Base-by-base conservation (phyloP, 37 sponge, comb jelly and placozoan genomes). In the Oscarella lobularis region DNA sequence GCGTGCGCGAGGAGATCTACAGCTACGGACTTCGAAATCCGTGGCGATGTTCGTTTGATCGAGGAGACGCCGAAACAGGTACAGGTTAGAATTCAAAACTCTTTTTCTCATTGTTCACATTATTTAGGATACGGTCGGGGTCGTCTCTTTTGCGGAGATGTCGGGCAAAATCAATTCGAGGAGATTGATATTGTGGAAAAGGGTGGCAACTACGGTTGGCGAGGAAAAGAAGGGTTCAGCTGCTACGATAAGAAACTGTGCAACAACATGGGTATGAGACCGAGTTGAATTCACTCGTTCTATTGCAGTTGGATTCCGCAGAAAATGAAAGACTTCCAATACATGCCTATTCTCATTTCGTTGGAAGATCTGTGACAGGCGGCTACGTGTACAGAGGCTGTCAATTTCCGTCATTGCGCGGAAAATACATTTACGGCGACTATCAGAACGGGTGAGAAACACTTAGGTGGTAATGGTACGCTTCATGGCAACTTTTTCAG, bases 21-120 rank as follows among this genome's bases (percentile, higher is more conserved):
- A 85, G 85, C 27, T 89, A 89, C 35, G 90, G 90, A 29, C 65
- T 89, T 35, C 74, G 90, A 9, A 85, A 89, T 39, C 83, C 84
- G 2, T 89, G 90, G 90, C 73, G 90, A 38, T 89, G 90, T 68
- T 86, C 84, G 38, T 33, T 85, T n/a, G 90, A 89, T 74, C 69
- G 86, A 32, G 90, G 90, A 71, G 86, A 89, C 66, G 9, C 32
- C 4, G 74, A 38, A 36, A 83, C 81, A 38, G 81, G 85, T 27
- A 66, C n/a, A n/a, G n/a, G n/a, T n/a, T n/a, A n/a, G n/a, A n/a
- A n/a, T n/a, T n/a, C n/a, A n/a, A n/a, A n/a, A n/a, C n/a, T n/a
- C n/a, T n/a, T n/a, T n/a, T n/a, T n/a, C n/a, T n/a, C n/a, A n/a
- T n/a, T n/a, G n/a, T n/a, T n/a, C n/a, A n/a, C n/a, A n/a, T n/a